These are phyloP conservation scores for Cyrtonyx montezumae DNA, from an alignment of 2,113 vertebrate genomes.

Conservation along the genomic window DNA sequence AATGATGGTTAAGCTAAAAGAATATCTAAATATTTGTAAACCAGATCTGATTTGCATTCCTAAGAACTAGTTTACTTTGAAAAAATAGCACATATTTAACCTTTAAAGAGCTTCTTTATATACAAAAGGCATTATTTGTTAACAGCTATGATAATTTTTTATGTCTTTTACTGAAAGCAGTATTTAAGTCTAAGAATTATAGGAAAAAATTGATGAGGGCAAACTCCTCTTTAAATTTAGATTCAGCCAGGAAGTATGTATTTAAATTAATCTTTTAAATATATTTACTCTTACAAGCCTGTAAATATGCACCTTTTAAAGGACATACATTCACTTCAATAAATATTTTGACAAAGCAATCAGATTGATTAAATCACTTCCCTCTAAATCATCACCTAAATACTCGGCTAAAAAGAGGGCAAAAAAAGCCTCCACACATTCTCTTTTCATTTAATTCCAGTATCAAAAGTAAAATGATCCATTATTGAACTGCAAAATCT, in stretches of 20 bases:
- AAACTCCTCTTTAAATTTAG: neutral
- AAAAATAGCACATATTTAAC: constrained; percentile 23
- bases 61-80: neutral
- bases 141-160: neutral
- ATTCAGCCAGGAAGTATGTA: neutral
- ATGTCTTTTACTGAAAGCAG: constrained; percentile 24
- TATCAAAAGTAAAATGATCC: neutral
- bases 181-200: constrained; percentile 25
- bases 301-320: constrained; percentile 26
- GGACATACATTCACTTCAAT: constrained; percentile 23
- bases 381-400: constrained; percentile 46
- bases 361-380: constrained; percentile 18
- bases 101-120: neutral
- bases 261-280: constrained; percentile 20
- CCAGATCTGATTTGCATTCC: neutral
- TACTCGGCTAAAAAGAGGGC: neutral
- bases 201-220: neutral
- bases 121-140: neutral
- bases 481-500: constrained; percentile 2
- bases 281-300: constrained; percentile 25
- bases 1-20: neutral
- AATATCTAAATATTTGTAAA: neutral
- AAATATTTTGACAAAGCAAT: constrained; percentile 34
- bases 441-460: constrained; percentile 44
- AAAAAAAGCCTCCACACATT: constrained; percentile 7